Evolutionary conservation across 2,113 vertebrate genomes (phyloP), one percentile per base, ranked within the genome.

Genomic region (Reinhardtius hippoglossoides): DNA sequence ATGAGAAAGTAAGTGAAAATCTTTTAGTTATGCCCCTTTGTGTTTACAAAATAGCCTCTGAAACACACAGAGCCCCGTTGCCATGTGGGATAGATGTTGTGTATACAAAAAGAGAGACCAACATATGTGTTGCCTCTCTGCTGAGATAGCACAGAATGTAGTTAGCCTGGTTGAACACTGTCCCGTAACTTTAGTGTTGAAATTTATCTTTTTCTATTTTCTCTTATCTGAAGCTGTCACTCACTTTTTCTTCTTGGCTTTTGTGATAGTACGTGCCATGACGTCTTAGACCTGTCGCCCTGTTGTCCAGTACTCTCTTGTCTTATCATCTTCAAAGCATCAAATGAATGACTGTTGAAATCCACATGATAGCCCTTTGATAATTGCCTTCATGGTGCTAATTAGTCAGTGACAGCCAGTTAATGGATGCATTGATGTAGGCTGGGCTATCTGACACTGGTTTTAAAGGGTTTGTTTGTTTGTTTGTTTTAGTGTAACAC

Each of bases 41-140:
- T 94, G 90, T 93, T 92, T 80, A 92, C 89, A 87, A 87, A 94
- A 93, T 81, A 94, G 35, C 10, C 20, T 27, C 7, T 59, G 69
- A 87, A 82, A 62, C 54, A 76, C 76, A 79, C 58, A 3, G 60
- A 61, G 78, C 58, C 74, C 67, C 37, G 52, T 37, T 67, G 64
- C 42, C 54, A 81, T 82, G 83, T 82, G 83, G 83, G 81, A 81
- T 64, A 75, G 64, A 75, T 92, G 92, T 94, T 94, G 75, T 93
- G 89, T 82, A 94, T 88, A 91, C 67, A 84, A 3, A 59, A 66
- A 44, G 31, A 67, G 44, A 35, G 24, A 55, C 20, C 8, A n/a
- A 54, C 50, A 21, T 54, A 52, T 9, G 20, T 8, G 50, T 50
- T 18, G 50, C 18, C 50, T 54, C 20, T 54, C 50, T n/a, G 50